Evolutionary conservation across 2,888 invertebrate species (phyloP).

Genomic region (Aricia artaxerxes): DNA sequence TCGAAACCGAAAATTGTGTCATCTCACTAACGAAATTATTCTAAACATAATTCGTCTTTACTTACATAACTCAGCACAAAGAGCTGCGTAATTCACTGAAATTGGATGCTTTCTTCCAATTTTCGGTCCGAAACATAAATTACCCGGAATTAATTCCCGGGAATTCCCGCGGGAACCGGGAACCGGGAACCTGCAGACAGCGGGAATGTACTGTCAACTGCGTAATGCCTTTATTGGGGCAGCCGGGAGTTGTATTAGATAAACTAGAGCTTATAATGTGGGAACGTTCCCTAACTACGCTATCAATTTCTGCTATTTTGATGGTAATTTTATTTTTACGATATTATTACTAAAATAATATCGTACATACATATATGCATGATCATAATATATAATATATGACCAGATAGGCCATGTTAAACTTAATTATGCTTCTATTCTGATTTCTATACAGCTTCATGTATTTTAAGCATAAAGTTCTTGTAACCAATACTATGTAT

Average conservation of each 20-base stretch:
- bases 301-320: too few relatives aligned
- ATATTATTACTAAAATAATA: too few relatives aligned
- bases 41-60: not conserved
- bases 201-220: constrained; percentile 7
- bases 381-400: too few relatives aligned
- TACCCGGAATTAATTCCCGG: constrained; percentile 31
- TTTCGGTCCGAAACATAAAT: constrained; percentile 40
- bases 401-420: too few relatives aligned
- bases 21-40: constrained; percentile 7
- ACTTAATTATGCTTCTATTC: too few relatives aligned
- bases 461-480: too few relatives aligned
- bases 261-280: too few relatives aligned
- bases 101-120: constrained; percentile 34
- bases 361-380: too few relatives aligned
- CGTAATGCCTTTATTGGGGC: not conserved
- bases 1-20: not conserved
- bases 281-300: too few relatives aligned
- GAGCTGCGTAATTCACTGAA: constrained; percentile 27
- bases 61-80: constrained; percentile 19
- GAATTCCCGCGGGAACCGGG: constrained; percentile 6
- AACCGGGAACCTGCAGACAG: constrained; percentile 21
- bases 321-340: too few relatives aligned
- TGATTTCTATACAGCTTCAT: too few relatives aligned
- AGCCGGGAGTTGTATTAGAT: not conserved
- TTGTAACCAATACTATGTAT: too few relatives aligned